These are phyloP conservation scores for Cynopterus sphinx DNA, from an alignment of 2,797 vertebrate genomes.

Conservation along the genomic window DNA sequence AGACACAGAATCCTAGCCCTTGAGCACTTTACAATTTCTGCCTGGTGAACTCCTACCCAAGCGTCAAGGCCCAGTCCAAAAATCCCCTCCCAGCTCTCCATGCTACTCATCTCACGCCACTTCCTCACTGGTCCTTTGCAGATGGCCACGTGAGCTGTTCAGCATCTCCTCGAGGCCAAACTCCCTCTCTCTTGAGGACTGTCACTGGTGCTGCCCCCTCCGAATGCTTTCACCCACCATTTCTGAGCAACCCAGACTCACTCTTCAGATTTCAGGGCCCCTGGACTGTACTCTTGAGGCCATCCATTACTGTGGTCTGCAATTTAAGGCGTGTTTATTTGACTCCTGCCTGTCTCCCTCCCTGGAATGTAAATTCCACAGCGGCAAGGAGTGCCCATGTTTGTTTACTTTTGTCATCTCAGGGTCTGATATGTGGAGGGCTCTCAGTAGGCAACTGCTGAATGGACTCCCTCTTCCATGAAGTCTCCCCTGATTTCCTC, in stretches of 20 bases:
- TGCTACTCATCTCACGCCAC: neutral
- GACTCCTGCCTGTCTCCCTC: neutral
- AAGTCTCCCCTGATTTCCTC: neutral
- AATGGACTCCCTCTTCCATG: neutral
- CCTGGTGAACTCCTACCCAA: slow-evolving; percentile 6
- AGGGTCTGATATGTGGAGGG: neutral
- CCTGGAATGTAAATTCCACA: neutral
- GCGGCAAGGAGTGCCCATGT: neutral
- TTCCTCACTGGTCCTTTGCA: neutral
- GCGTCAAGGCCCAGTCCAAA: slow-evolving; percentile 22
- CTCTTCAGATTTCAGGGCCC: neutral
- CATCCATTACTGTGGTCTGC: neutral
- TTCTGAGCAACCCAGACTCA: no score
- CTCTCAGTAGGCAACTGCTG: neutral
- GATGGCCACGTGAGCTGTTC: neutral
- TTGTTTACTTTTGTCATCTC: neutral
- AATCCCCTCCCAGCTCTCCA: neutral
- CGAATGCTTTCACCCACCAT: no score
- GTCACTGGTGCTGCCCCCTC: neutral
- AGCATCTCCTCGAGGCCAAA: no score
- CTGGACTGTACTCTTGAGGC: neutral
- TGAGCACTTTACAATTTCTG: neutral
- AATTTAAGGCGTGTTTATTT: neutral
- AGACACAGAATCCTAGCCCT: neutral
- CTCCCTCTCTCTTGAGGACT: neutral